phyloP scores from a whole-genome alignment of 2,888 invertebrate species.

The Epirrita christyi region DNA sequence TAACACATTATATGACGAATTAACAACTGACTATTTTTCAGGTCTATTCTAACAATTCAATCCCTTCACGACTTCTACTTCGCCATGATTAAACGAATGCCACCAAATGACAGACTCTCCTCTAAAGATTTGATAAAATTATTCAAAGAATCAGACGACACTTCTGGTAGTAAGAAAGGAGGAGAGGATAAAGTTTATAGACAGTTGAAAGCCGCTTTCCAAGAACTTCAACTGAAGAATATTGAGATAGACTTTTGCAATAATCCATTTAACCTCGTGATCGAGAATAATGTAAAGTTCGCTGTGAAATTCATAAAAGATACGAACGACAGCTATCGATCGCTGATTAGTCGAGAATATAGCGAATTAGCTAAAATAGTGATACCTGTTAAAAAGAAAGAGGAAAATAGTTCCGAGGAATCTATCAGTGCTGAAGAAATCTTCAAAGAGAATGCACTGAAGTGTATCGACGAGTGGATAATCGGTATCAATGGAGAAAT shows the following conservation, averaged over 20 bases:
- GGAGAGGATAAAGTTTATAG: constrained; percentile 71
- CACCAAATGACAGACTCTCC: constrained; percentile 61
- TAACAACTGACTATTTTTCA: constrained; percentile 48
- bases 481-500: constrained; percentile 84
- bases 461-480: constrained; percentile 84
- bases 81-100: constrained; percentile 68
- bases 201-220: constrained; percentile 63
- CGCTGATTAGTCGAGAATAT: constrained; percentile 67
- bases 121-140: constrained; percentile 73
- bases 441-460: constrained; percentile 69
- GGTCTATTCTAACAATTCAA: constrained; percentile 72
- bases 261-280: constrained; percentile 71
- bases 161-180: constrained; percentile 60
- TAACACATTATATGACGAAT: not conserved
- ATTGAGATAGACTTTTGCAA: constrained; percentile 68
- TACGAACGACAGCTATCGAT: constrained; percentile 61
- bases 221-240: constrained; percentile 69
- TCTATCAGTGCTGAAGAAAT: constrained; percentile 60
- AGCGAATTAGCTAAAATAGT: constrained; percentile 64
- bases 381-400: constrained; percentile 63
- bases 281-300: constrained; percentile 73
- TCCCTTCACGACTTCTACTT: constrained; percentile 76
- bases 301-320: constrained; percentile 68
- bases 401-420: constrained; percentile 57
- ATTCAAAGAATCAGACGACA: constrained; percentile 62